These are phyloP conservation scores for Sarcophaga carnaria DNA, from an alignment of 2,888 invertebrate genomes.

Conservation along the genomic window DNA sequence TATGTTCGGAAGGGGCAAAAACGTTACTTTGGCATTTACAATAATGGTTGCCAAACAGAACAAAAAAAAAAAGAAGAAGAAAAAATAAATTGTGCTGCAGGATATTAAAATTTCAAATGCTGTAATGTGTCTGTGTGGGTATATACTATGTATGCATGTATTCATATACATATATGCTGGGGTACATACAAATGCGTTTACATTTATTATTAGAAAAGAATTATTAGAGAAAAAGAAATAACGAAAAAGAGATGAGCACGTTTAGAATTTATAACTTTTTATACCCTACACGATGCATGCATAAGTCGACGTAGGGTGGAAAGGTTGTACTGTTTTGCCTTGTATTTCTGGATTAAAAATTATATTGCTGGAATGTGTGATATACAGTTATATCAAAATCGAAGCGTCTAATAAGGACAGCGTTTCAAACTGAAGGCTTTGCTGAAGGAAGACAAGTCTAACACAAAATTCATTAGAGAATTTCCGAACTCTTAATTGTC, in stretches of 20 bases:
- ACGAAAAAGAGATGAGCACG: not conserved
- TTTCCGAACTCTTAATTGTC: too few species aligned
- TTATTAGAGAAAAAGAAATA: not conserved
- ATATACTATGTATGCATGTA: slow-evolving; percentile 1
- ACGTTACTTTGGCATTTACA: slow-evolving; percentile 18
- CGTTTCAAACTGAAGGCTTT: too few species aligned
- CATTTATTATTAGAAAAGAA: too few species aligned
- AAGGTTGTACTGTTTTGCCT: too few species aligned
- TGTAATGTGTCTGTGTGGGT: slow-evolving; percentile 8
- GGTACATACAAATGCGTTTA: not conserved
- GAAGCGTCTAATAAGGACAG: too few species aligned
- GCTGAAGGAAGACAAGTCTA: too few species aligned
- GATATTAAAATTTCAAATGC: slow-evolving; percentile 50
- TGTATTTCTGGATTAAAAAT: too few species aligned
- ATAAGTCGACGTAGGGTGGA: too few species aligned
- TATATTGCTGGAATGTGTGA: too few species aligned
- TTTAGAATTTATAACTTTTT: not conserved
- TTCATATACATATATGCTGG: not conserved
- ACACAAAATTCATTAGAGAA: too few species aligned
- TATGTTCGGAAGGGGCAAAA: not conserved
- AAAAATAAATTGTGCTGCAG: slow-evolving; percentile 30
- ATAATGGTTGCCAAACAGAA: slow-evolving; percentile 30
- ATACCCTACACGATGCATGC: too few species aligned
- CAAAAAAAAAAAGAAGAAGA: not conserved
- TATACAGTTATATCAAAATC: too few species aligned